These are phyloP conservation scores for Dermochelys coriacea DNA, from an alignment of 2,797 vertebrate species.

Conservation along the genomic window DNA sequence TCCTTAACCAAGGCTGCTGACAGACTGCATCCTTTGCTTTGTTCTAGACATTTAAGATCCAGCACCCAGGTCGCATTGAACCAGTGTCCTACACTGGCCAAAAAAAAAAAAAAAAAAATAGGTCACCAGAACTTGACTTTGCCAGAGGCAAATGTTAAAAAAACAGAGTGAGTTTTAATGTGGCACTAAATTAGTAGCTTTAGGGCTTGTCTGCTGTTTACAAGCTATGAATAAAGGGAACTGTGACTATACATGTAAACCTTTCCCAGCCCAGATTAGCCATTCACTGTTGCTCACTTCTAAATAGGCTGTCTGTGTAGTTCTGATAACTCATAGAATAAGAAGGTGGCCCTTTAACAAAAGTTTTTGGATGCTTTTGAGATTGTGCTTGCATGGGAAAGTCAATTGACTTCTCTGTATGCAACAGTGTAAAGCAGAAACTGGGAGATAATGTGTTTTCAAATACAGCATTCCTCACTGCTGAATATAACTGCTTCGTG, in stretches of 20 bases:
- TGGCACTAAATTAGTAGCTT: conserved; percentile 49
- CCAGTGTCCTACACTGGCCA: not conserved
- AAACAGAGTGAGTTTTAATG: conserved; percentile 21
- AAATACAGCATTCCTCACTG: conserved; percentile 37
- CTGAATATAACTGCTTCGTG: conserved; percentile 15
- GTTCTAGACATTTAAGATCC: conserved; percentile 1
- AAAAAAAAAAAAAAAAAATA: conserved; percentile 24
- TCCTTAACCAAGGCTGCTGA: not conserved
- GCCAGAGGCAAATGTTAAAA: conserved; percentile 17
- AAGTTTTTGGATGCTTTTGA: conserved; percentile 13
- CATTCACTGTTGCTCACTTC: not conserved
- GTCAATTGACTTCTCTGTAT: conserved; percentile 31
- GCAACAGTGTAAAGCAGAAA: not conserved
- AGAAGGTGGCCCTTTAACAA: not conserved
- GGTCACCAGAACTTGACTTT: conserved; percentile 50
- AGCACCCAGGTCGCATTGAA: not conserved
- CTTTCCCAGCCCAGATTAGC: conserved; percentile 26
- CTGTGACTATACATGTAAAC: conserved; percentile 9
- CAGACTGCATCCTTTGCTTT: not conserved
- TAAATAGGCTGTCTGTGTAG: conserved; percentile 12
- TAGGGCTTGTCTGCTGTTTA: conserved; percentile 26
- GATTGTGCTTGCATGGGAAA: conserved; percentile 7
- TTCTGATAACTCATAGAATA: conserved; percentile 40
- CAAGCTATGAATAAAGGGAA: conserved; percentile 16
- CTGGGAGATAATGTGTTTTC: conserved; percentile 40